Percentiles rank a stretch among this genome's conserved stretches.
Conservation (phyloP, 2,888 invertebrate genomes). For the Spilosoma lubricipeda region DNA sequence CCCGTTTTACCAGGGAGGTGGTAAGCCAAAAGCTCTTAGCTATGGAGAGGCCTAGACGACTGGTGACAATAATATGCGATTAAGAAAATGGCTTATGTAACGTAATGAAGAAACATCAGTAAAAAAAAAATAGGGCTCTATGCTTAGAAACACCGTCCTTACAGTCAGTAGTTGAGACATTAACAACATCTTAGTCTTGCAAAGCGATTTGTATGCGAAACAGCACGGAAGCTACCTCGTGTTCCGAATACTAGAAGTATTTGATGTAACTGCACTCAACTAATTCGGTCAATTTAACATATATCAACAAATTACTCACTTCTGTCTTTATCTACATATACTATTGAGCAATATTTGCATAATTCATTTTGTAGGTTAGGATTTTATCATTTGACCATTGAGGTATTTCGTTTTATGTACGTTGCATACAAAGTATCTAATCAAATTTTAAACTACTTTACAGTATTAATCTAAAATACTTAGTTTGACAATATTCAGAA, state of each 20-base stretch:
- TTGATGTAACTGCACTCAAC: slow-evolving; percentile 61
- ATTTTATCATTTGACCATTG: background rate
- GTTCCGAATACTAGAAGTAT: slow-evolving; percentile 53
- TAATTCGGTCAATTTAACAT: slow-evolving; percentile 47
- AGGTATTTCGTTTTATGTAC: background rate
- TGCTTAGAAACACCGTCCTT: slow-evolving; percentile 33
- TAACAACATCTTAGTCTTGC: slow-evolving; percentile 49
- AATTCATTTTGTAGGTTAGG: background rate
- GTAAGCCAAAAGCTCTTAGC: too few species aligned
- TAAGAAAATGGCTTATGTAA: background rate
- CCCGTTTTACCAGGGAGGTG: too few species aligned
- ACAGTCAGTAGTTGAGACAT: slow-evolving; percentile 62
- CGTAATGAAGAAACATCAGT: background rate
- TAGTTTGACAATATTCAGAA: too few species aligned
- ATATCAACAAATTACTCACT: slow-evolving; percentile 45
- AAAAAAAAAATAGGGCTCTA: background rate
- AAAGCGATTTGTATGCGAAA: slow-evolving; percentile 63
- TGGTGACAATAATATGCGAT: background rate
- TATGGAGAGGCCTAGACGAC: background rate
- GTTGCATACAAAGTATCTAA: background rate
- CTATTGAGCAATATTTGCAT: background rate
- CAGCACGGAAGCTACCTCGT: slow-evolving; percentile 61
- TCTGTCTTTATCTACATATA: background rate
- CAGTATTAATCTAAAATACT: too few species aligned
- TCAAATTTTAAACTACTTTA: background rate